Conservation (phyloP, 2,797 vertebrate genomes). For the Cryptoblepharus egeriae region DNA sequence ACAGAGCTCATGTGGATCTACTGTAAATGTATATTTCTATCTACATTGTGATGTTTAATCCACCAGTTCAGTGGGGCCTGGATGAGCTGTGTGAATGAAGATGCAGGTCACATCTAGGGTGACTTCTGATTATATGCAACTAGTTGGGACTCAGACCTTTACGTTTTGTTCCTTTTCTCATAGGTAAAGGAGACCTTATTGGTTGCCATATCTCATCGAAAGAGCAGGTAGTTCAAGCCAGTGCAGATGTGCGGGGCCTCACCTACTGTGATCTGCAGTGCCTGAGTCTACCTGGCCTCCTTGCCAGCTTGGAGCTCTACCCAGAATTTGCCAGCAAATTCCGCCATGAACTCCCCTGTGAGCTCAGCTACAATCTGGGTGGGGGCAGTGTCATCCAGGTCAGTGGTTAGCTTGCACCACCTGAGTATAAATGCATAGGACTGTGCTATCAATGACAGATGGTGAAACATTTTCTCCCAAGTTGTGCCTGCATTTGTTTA, state of each 20-base stretch:
- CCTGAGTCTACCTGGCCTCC: slow-evolving; percentile 87
- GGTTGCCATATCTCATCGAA: slow-evolving; percentile 87
- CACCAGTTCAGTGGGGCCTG: too few relatives aligned
- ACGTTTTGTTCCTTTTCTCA: not conserved
- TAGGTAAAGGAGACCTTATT: slow-evolving; percentile 91
- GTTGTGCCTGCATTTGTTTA: not conserved
- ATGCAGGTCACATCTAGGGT: too few relatives aligned
- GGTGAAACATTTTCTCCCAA: not conserved
- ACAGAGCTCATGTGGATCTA: too few relatives aligned
- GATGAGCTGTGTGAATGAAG: too few relatives aligned
- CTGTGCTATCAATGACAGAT: not conserved
- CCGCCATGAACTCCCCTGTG: slow-evolving; percentile 86
- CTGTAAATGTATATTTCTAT: too few relatives aligned
- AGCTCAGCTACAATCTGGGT: slow-evolving; percentile 91
- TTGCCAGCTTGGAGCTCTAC: slow-evolving; percentile 87
- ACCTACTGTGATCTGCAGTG: slow-evolving; percentile 93
- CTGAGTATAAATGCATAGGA: too few relatives aligned
- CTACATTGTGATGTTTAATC: not conserved
- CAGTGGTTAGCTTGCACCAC: not conserved
- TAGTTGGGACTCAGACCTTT: too few relatives aligned
- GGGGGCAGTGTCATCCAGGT: slow-evolving; percentile 74
- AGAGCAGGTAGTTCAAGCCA: slow-evolving; percentile 90
- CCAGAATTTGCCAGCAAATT: slow-evolving; percentile 91
- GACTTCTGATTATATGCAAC: too few relatives aligned
- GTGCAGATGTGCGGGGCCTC: slow-evolving; percentile 89